Conservation (phyloP, 2,113 vertebrate species). For the Tinamus guttatus region DNA sequence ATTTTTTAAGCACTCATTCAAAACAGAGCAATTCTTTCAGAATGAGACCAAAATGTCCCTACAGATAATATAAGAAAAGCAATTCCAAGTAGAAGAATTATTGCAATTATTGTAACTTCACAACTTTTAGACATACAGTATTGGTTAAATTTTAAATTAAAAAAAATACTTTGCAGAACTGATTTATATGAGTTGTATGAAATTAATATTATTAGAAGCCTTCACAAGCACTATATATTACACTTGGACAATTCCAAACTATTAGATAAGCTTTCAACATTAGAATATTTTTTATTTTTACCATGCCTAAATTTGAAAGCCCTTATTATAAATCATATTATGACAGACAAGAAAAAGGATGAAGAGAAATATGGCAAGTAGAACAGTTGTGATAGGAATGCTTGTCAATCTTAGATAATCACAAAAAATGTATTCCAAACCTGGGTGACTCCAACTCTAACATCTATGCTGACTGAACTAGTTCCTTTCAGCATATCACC, state of each 20-base stretch:
- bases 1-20: background rate
- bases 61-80: background rate
- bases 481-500: slow-evolving; percentile 93
- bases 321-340: background rate
- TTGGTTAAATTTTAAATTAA: background rate
- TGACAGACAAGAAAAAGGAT: background rate
- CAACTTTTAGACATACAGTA: background rate
- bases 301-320: background rate
- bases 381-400: background rate
- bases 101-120: background rate
- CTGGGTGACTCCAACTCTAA: slow-evolving; percentile 93
- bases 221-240: background rate
- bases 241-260: background rate
- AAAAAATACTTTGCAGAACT: background rate
- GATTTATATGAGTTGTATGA: background rate
- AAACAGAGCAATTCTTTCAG: background rate
- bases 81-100: background rate
- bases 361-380: background rate
- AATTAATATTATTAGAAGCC: background rate
- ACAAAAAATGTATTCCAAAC: slow-evolving; percentile 70
- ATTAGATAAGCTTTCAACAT: background rate
- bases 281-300: background rate
- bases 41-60: background rate
- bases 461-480: slow-evolving; percentile 87
- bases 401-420: background rate